Conservation (phyloP, 1,140 invertebrate genomes). For the Pseudachorutes palmiensis region DNA sequence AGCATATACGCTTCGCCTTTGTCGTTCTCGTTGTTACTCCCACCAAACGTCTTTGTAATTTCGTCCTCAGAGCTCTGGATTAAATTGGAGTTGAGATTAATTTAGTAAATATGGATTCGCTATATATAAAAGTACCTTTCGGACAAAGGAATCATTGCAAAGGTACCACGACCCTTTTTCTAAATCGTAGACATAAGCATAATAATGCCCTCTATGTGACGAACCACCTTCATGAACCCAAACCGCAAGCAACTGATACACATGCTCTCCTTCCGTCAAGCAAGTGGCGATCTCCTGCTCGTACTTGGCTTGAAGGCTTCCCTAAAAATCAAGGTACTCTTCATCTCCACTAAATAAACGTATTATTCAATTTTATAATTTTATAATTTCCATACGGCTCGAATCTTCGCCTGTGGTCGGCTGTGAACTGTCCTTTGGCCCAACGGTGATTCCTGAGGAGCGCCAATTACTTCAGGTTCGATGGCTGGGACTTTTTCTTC, state of each 20-base stretch:
- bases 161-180: conserved; percentile 66
- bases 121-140: conserved; percentile 45
- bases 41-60: conserved; percentile 76
- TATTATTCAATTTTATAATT: not conserved
- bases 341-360: conserved; percentile 40
- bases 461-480: not conserved
- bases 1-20: conserved; percentile 68
- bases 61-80: conserved; percentile 67
- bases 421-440: not conserved
- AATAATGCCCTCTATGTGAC: conserved; percentile 78
- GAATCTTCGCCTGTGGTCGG: conserved; percentile 2
- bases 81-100: conserved; percentile 21
- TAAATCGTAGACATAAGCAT: conserved; percentile 87
- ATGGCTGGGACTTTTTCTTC: conserved; percentile 16
- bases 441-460: not conserved
- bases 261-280: conserved; percentile 56
- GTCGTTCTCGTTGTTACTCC: conserved; percentile 52
- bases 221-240: conserved; percentile 91
- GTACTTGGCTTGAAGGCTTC: not conserved
- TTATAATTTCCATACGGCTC: not conserved
- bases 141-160: conserved; percentile 72
- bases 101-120: not conserved
- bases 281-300: not conserved
- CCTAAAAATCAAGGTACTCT: conserved; percentile 21
- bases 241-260: conserved; percentile 83